A percentile compares a stretch with the other conserved stretches of the same genome.
These are phyloP conservation scores for Branchinecta sandiegonensis DNA, from an alignment of 2,888 invertebrate genomes.

Conservation along the genomic window DNA sequence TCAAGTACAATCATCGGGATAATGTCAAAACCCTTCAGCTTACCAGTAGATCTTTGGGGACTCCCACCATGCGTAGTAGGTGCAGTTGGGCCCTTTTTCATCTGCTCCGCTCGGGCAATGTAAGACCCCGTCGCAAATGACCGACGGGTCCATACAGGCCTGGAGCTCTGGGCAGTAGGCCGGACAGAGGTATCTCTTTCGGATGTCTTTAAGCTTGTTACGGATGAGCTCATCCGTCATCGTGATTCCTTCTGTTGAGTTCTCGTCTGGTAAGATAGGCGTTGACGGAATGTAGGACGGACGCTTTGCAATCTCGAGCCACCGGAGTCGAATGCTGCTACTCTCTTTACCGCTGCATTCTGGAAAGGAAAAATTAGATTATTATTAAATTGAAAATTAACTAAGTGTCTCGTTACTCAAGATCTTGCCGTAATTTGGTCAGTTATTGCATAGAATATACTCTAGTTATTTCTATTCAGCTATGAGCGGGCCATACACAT, in stretches of 20 bases:
- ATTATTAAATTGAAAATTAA: neutral
- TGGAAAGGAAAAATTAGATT: neutral
- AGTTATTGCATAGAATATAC: no score
- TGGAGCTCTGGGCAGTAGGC: constrained; percentile 54
- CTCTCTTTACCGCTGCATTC: constrained; percentile 63
- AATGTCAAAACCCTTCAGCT: neutral
- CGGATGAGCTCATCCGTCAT: neutral
- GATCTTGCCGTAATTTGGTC: no score
- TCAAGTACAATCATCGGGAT: no score
- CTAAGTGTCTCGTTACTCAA: no score
- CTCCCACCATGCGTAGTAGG: constrained; percentile 32
- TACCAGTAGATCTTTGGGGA: neutral
- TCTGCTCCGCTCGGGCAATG: constrained; percentile 70
- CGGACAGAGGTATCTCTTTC: constrained; percentile 25
- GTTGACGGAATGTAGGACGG: constrained; percentile 27
- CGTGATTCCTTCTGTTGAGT: constrained; percentile 25
- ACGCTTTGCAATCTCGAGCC: constrained; percentile 52
- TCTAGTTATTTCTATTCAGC: no score
- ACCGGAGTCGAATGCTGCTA: constrained; percentile 58
- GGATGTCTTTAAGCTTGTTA: neutral
- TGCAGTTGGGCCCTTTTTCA: constrained; percentile 60
- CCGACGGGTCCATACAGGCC: constrained; percentile 57
- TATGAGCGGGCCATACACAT: no score
- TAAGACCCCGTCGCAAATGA: constrained; percentile 64
- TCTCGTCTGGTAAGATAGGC: constrained; percentile 23